Base-by-base conservation (phyloP, 1,140 invertebrate genomes). In the Trachymyrmex septentrionalis region DNA sequence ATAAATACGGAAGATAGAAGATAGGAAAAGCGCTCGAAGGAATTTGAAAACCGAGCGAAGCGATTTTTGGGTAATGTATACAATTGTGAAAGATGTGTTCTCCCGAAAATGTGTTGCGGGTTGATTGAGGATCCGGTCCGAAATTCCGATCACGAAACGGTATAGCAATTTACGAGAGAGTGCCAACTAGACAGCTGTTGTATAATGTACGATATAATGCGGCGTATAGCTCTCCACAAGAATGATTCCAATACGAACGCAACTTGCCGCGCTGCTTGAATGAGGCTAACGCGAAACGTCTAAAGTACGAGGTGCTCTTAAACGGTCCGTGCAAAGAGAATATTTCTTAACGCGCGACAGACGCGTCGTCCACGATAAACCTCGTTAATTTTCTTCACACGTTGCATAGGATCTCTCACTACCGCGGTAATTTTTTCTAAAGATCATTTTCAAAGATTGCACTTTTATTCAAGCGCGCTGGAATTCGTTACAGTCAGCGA, bases 121-220 rank as follows among this genome's bases (percentile, higher is more conserved):
- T 72, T 59, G 66, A 72, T 59, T 48, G 53, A 61, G 27, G 50
- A n/a, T 50, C 38, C 4, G 34, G 44, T 61, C 3, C 67, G 67
- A 84, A 73, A 84, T 84, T 84, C 69, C 44, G 80, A 73, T 82
- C 80, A 82, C 67, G 55, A 24, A 73, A 34, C 80, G 67, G 55
- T 24, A 27, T 19, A 38, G 67, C 80, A 84, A 84, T 84, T 84
- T 73, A 84, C 69, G 55, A 21, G 55, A 61, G 69, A 73, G 55
- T 75, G 57, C 55, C 69, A 75, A 73, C n/a, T 84, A 63, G 69
- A 84, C 69, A 84, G 80, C 80, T 75, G 69, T 84, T 84, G 55
- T 84, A 84, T 84, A 84, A 84, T 75, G 38, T 84, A 73, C 80
- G 69, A 73, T 48, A 84, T 84, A 75, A 84, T 73, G 38, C 69